A percentile compares a stretch with the other conserved stretches of the same genome.
These are phyloP conservation scores for Sebastes minor DNA, from an alignment of 2,797 vertebrate species.

Conservation along the genomic window DNA sequence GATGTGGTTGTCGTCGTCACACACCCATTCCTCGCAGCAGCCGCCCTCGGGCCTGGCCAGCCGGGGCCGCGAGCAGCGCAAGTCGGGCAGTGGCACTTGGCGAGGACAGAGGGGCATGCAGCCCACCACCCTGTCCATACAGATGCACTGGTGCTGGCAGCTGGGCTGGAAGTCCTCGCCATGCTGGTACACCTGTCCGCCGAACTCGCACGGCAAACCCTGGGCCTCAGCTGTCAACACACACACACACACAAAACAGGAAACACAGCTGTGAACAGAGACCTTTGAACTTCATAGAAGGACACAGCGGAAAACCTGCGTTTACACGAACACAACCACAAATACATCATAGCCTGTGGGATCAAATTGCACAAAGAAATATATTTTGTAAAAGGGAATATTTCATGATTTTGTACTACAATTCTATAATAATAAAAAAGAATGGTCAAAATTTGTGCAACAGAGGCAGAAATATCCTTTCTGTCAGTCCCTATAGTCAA, in stretches of 20 bases:
- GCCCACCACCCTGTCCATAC: slow-evolving; percentile 83
- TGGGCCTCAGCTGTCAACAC: slow-evolving; percentile 74
- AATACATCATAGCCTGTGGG: neutral
- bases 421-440: too few species aligned
- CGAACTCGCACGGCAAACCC: slow-evolving; percentile 80
- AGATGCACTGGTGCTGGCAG: slow-evolving; percentile 84
- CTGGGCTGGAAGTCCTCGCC: slow-evolving; percentile 82
- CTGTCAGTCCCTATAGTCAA: neutral
- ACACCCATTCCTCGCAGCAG: slow-evolving; percentile 82
- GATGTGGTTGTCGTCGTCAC: slow-evolving; percentile 79
- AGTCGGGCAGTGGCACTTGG: slow-evolving; percentile 69
- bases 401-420: neutral
- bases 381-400: neutral
- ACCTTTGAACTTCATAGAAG: neutral
- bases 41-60: slow-evolving; percentile 47
- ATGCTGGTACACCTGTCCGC: slow-evolving; percentile 80
- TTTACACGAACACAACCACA: neutral
- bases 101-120: slow-evolving; percentile 83
- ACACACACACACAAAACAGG: neutral
- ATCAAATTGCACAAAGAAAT: neutral
- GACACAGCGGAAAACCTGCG: neutral
- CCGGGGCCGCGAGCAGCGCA: slow-evolving; percentile 67
- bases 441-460: neutral
- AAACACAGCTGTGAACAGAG: slow-evolving; percentile 6
- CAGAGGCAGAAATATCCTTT: neutral